Base-by-base conservation (phyloP, 2,888 invertebrate genomes). In the Glyphotaelius pellucidus region DNA sequence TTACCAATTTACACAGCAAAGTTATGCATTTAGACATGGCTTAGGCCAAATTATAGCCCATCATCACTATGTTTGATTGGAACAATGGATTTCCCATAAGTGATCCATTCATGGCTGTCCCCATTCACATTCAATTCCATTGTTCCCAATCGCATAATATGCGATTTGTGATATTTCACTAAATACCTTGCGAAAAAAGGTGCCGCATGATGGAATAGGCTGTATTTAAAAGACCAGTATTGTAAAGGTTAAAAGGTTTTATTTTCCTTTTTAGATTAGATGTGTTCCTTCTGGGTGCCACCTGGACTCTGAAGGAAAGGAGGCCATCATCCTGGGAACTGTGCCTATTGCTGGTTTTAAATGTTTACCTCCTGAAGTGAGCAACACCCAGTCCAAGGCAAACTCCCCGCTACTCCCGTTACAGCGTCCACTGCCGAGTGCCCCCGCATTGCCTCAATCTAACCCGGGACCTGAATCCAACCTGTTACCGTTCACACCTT, bases 251-350 rank as follows among this genome's bases (percentile, higher is more conserved):
- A 14, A 52, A 52, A 52, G 52, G 4, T 15, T 87, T 19, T 87
- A 52, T 5, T 38, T 85, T 87, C 0, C 0, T 52, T 93, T 92
- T 2, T 94, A 97, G 97, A 96, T 97, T 92, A 96, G 96, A 94
- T 97, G 97, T 93, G 96, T 96, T 88, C 97, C 97, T 1, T 96
- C 97, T 52, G 97, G 97, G 32, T 96, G 97, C 94, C 97, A 98
- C 94, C 95, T 96, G 93, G 97, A 98, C 94, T 94, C 98, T 93
- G 96, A 96, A 47, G 96, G 97, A 67, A 97, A 96, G 94, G 96
- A 97, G 94, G 97, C 97, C 67, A 96, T 98, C 89, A 97, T 97
- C 0, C 96, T 98, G 94, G 98, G 98, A 52, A 98, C 98, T 0
- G 97, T 98, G 93, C 98, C 98, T 3, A 94, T 98, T 93, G 95